phyloP scores from a whole-genome alignment of 2,888 invertebrate species.

The Melipona bicolor region DNA sequence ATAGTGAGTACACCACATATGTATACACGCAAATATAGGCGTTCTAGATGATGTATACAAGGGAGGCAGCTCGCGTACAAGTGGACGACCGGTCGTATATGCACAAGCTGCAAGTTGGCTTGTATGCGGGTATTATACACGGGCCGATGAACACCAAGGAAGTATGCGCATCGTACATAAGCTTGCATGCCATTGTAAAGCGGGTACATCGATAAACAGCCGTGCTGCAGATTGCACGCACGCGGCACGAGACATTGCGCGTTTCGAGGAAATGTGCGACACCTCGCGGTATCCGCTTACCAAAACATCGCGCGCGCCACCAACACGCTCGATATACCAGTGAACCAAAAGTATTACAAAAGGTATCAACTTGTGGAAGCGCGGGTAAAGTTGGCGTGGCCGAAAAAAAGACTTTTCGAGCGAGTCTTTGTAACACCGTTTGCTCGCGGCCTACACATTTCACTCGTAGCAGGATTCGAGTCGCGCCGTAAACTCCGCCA shows the following conservation, averaged over 20 bases:
- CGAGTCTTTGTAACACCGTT: background rate
- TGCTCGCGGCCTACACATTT: background rate
- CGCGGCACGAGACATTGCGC: background rate
- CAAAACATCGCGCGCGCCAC: background rate
- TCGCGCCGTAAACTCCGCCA: background rate
- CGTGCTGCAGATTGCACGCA: conserved; percentile 34
- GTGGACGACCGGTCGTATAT: conserved; percentile 12
- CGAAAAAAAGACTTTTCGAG: background rate
- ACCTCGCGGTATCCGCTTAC: background rate
- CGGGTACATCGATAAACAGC: conserved; percentile 37
- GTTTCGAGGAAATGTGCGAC: background rate
- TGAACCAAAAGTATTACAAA: background rate
- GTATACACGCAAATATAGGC: conserved; percentile 44
- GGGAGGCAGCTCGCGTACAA: conserved; percentile 23
- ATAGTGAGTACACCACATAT: conserved; percentile 82
- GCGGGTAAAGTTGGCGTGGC: background rate
- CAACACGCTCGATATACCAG: background rate
- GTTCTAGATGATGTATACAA: conserved; percentile 48
- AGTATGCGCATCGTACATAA: conserved; percentile 50
- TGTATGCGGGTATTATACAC: conserved; percentile 33
- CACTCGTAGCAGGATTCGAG: background rate
- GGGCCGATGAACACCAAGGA: conserved; percentile 42
- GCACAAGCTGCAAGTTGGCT: background rate
- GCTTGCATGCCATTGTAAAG: conserved; percentile 35
- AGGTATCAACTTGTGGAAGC: background rate